Conservation (phyloP, 1,140 invertebrate genomes). For the Drosophila rhopaloa region DNA sequence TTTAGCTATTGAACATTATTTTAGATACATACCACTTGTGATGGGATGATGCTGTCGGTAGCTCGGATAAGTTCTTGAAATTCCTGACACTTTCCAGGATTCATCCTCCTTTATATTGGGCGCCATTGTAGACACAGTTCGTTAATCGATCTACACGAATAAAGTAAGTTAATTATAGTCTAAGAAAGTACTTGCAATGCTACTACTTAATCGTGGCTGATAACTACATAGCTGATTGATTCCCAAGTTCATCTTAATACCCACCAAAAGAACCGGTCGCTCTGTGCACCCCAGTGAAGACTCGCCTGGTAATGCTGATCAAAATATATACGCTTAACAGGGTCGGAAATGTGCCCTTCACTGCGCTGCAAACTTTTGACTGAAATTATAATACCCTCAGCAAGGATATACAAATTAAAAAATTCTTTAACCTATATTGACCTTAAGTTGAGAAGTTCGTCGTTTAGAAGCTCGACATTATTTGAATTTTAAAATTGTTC, state of each 20-base stretch:
- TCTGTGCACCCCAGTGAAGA: conserved; percentile 15
- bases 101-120: conserved; percentile 58
- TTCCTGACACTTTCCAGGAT: conserved; percentile 61
- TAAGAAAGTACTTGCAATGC: background rate
- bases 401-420: too few relatives aligned
- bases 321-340: too few relatives aligned
- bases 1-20: background rate
- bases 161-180: conserved; percentile 2
- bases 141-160: conserved; percentile 3
- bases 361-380: too few relatives aligned
- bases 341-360: too few relatives aligned
- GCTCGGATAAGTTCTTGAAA: conserved; percentile 62
- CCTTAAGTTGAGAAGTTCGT: too few relatives aligned
- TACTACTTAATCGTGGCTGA: conserved; percentile 1
- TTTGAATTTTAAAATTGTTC: too few relatives aligned
- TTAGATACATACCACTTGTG: conserved; percentile 30
- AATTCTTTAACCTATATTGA: too few relatives aligned
- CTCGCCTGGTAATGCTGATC: too few relatives aligned
- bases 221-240: conserved; percentile 16
- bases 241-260: conserved; percentile 29
- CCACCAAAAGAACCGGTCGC: conserved; percentile 46
- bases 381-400: too few relatives aligned
- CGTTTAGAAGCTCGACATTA: too few relatives aligned
- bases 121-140: conserved; percentile 35
- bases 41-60: conserved; percentile 40